Conservation (phyloP, 2,888 invertebrate genomes). For the Nasonia oneida region DNA sequence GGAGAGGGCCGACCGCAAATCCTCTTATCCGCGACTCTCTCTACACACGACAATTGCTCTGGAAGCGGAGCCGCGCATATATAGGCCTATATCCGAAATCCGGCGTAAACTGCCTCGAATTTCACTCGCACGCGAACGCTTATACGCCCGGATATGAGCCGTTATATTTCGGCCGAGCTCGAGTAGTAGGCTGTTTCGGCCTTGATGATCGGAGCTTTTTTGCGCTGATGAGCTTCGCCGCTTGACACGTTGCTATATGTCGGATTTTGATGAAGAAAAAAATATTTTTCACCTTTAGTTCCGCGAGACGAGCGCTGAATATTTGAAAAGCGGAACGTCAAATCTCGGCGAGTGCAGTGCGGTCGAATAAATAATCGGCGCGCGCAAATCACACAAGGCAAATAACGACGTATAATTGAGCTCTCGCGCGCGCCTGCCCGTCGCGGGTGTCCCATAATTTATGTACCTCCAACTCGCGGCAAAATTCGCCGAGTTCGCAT, state of each 20-base stretch:
- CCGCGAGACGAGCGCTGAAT: too few relatives aligned
- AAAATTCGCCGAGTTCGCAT: background rate
- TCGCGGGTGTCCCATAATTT: background rate
- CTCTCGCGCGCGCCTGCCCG: background rate
- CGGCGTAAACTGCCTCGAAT: constrained; percentile 9
- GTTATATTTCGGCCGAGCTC: background rate
- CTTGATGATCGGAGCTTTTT: background rate
- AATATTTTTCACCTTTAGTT: too few relatives aligned
- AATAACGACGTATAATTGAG: too few relatives aligned
- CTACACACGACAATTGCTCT: background rate
- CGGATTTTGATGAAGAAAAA: background rate
- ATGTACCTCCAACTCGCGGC: background rate
- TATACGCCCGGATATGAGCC: background rate
- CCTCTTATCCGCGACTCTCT: background rate
- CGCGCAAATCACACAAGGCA: too few relatives aligned
- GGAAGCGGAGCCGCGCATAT: background rate
- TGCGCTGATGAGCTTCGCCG: background rate
- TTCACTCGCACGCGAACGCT: background rate
- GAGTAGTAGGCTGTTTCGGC: background rate
- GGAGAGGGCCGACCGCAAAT: background rate
- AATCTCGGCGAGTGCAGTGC: too few relatives aligned
- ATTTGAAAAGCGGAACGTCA: too few relatives aligned
- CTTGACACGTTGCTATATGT: background rate
- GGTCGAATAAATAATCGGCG: too few relatives aligned
- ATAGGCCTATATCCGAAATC: background rate